A percentile compares a stretch with the other conserved stretches of the same genome.
Evolutionary conservation across 2,888 invertebrate genomes (phyloP).

Genomic region (Apocheima hispidaria): DNA sequence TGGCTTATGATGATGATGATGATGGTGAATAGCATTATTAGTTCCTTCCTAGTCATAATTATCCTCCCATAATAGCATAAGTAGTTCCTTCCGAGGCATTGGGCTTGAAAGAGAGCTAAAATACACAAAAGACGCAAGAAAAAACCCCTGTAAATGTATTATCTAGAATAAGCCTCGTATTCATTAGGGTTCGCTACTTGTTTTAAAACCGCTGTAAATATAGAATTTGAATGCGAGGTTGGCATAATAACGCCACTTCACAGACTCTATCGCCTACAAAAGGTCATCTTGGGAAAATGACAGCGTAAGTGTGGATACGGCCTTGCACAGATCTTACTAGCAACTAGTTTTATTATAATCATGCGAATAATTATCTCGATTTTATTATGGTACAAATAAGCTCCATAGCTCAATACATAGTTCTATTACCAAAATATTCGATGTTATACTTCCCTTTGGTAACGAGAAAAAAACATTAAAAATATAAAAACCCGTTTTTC

Average conservation of each 20-base stretch:
- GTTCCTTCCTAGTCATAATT: neutral
- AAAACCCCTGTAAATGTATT: conserved; percentile 17
- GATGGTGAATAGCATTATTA: too few species aligned
- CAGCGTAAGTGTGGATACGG: conserved; percentile 59
- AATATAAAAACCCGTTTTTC: too few species aligned
- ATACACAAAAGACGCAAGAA: neutral
- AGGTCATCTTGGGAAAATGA: conserved; percentile 71
- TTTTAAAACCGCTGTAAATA: conserved; percentile 72
- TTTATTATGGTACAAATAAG: too few species aligned
- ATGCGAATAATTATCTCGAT: too few species aligned
- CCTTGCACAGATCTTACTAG: neutral
- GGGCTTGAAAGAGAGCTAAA: neutral
- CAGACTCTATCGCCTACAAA: conserved; percentile 74
- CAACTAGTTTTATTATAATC: too few species aligned
- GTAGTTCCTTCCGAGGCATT: neutral
- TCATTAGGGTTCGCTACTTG: conserved; percentile 46
- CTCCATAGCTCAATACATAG: too few species aligned
- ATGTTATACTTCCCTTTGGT: too few species aligned
- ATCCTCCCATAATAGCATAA: too few species aligned
- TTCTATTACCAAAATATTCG: too few species aligned
- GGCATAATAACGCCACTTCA: conserved; percentile 75
- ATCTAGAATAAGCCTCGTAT: conserved; percentile 38
- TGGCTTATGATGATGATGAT: too few species aligned
- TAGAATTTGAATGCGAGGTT: conserved; percentile 71
- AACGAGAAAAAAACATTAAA: too few species aligned